Conservation (phyloP, 2,113 vertebrate species). For the Noctilio leporinus region DNA sequence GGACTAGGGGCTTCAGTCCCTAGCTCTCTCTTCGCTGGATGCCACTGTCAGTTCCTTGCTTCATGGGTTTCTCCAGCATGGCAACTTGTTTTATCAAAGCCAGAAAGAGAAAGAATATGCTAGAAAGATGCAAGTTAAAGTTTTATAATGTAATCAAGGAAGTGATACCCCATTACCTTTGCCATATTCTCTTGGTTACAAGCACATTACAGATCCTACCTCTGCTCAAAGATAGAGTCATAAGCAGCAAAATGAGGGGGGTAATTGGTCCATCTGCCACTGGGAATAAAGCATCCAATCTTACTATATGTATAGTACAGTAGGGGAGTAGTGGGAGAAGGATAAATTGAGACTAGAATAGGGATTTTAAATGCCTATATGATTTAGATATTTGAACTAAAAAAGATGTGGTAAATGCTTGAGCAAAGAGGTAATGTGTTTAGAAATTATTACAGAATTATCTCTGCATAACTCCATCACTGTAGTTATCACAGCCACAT, state of each 20-base stretch:
- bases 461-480: background rate
- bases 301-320: background rate
- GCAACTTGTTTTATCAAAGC: background rate
- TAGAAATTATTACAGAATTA: background rate
- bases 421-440: background rate
- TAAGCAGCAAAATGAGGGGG: background rate
- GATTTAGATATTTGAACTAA: background rate
- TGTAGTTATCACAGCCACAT: background rate
- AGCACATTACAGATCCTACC: background rate
- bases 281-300: background rate
- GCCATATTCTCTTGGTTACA: background rate
- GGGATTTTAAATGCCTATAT: background rate
- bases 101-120: background rate
- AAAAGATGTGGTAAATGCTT: background rate
- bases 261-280: background rate
- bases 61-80: background rate
- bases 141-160: background rate
- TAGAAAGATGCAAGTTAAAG: background rate
- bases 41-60: background rate
- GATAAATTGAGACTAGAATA: background rate
- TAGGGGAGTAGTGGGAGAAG: background rate
- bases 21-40: background rate
- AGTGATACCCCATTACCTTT: background rate
- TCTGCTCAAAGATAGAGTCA: background rate
- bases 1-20: background rate